Conservation (phyloP, 2,113 vertebrate genomes). For the Cyanistes caeruleus region DNA sequence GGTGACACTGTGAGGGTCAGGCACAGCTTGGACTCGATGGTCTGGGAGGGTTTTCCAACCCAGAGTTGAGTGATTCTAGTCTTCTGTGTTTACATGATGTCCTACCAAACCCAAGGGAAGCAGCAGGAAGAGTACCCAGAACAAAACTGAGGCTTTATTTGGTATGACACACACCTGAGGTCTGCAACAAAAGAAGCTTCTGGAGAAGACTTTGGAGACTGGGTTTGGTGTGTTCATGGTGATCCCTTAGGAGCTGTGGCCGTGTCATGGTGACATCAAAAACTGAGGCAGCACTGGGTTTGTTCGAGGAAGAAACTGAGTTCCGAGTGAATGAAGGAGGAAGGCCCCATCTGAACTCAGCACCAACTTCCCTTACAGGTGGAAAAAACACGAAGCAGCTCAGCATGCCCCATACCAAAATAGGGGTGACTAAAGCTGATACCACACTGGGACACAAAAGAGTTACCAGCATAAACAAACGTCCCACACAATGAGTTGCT, state of each 20-base stretch:
- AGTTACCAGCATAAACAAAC: neutral
- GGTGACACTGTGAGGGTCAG: accelerated
- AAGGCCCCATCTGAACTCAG: neutral
- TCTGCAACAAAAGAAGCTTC: neutral
- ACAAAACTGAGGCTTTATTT: neutral
- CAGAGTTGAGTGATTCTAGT: neutral
- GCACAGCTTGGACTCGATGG: accelerated
- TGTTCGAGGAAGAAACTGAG: neutral
- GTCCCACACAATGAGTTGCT: neutral
- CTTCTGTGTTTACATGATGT: neutral
- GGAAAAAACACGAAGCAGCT: neutral
- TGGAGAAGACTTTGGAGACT: neutral
- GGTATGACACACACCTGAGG: accelerated
- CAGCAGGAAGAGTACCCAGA: neutral
- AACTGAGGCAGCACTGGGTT: neutral
- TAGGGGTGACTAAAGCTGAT: neutral
- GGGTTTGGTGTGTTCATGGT: neutral
- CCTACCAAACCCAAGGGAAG: neutral
- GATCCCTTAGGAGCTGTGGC: neutral
- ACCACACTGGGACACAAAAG: neutral
- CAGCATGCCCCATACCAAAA: neutral
- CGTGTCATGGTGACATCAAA: neutral
- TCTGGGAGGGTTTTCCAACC: neutral
- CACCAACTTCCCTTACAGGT: neutral
- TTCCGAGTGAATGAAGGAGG: neutral